Evolutionary conservation across 2,113 vertebrate genomes (phyloP).

Genomic region (Shinisaurus crocodilurus): DNA sequence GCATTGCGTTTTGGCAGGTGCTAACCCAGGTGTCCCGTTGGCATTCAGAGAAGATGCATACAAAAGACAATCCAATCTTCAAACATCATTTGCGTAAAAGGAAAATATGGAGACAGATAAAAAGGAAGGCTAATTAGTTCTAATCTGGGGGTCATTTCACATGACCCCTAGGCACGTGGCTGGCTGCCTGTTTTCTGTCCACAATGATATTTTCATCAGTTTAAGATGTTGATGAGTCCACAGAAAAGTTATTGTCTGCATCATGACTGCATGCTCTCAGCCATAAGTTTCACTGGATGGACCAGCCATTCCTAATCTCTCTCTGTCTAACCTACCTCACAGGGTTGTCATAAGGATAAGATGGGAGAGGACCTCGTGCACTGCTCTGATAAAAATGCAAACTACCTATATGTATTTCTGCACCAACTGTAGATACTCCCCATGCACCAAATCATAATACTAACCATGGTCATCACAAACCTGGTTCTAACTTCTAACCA

Average conservation of each 20-base stretch:
- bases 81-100: background rate
- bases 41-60: slow-evolving; percentile 12
- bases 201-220: background rate
- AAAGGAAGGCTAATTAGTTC: slow-evolving; percentile 9
- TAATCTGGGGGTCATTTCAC: background rate
- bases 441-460: too few relatives aligned
- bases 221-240: background rate
- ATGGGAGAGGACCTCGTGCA: too few relatives aligned
- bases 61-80: slow-evolving; percentile 11
- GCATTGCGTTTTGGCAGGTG: slow-evolving; percentile 68
- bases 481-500: too few relatives aligned
- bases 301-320: too few relatives aligned
- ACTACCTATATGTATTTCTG: too few relatives aligned
- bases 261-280: too few relatives aligned
- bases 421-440: too few relatives aligned
- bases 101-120: background rate
- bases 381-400: too few relatives aligned
- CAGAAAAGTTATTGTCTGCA: background rate
- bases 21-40: slow-evolving; percentile 71
- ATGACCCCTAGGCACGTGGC: background rate
- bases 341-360: too few relatives aligned
- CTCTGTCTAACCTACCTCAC: too few relatives aligned
- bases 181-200: background rate
- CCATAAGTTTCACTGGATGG: too few relatives aligned
- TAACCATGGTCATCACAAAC: too few relatives aligned